A percentile compares a stretch with the other conserved stretches of the same genome.
phyloP scores from a whole-genome alignment of 1,140 invertebrate species.

The Aphelinus certus region DNA sequence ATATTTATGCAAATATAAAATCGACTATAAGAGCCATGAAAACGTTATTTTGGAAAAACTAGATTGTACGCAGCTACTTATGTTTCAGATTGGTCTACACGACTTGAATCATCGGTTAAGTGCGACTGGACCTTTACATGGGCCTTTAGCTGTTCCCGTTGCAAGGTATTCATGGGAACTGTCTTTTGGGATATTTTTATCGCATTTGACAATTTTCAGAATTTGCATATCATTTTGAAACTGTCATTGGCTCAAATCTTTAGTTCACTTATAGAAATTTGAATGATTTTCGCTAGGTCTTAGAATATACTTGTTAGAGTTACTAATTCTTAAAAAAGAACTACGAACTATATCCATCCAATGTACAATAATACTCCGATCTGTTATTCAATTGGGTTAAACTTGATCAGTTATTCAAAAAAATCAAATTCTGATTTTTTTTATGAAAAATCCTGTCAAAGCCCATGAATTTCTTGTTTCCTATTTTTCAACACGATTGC shows the following conservation, averaged over 20 bases:
- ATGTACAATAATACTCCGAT: no score
- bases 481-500: no score
- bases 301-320: no score
- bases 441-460: conserved; percentile 24
- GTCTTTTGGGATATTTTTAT: conserved; percentile 61
- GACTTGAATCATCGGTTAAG: conserved; percentile 60
- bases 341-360: no score
- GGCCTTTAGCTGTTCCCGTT: conserved; percentile 64
- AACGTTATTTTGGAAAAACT: conserved; percentile 27
- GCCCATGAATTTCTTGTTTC: conserved; percentile 33
- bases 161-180: conserved; percentile 67
- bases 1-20: no score
- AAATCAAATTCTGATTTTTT: conserved; percentile 31
- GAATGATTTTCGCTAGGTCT: no score
- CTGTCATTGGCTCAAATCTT: background rate
- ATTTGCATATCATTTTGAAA: conserved; percentile 1
- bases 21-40: background rate
- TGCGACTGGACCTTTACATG: conserved; percentile 59
- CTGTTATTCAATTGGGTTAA: no score
- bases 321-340: no score
- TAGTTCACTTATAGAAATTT: no score
- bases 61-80: conserved; percentile 66
- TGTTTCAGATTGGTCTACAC: conserved; percentile 66
- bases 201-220: conserved; percentile 45
- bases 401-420: no score